Percentiles rank a stretch among this genome's conserved stretches.
These are phyloP conservation scores for Eulimnadia texana DNA, from an alignment of 1,140 invertebrate species.

Conservation along the genomic window DNA sequence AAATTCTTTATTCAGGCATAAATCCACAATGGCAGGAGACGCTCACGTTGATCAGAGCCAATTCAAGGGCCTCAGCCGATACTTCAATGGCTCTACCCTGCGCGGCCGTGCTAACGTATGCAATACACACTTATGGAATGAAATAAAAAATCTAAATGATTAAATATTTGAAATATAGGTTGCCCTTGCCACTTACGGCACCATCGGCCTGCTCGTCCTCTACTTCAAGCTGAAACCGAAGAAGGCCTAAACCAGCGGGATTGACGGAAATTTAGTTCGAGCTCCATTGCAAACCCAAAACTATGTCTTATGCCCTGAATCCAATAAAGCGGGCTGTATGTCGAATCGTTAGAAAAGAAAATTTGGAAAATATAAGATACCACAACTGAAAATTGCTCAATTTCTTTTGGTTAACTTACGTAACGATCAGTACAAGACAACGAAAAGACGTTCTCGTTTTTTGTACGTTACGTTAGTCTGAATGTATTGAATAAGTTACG, in stretches of 20 bases:
- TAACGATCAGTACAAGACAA: no score
- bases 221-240: slow-evolving; percentile 43
- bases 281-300: neutral
- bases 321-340: no score
- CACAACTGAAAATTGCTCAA: no score
- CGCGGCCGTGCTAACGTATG: slow-evolving; percentile 48
- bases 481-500: no score
- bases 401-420: no score
- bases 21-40: slow-evolving; percentile 36
- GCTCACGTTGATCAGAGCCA: slow-evolving; percentile 31
- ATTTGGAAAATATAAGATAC: no score
- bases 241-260: slow-evolving; percentile 25
- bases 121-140: slow-evolving; percentile 30
- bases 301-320: neutral
- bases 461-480: no score
- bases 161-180: slow-evolving; percentile 29
- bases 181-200: slow-evolving; percentile 44
- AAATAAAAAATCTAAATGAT: neutral
- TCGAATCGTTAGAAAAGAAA: no score
- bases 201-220: slow-evolving; percentile 38
- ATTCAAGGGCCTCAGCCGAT: slow-evolving; percentile 41
- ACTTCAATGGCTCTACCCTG: slow-evolving; percentile 45
- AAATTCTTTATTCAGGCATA: neutral
- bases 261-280: neutral
- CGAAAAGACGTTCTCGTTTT: no score